Conservation (phyloP, 2,113 vertebrate genomes). For the Zapornia atra region DNA sequence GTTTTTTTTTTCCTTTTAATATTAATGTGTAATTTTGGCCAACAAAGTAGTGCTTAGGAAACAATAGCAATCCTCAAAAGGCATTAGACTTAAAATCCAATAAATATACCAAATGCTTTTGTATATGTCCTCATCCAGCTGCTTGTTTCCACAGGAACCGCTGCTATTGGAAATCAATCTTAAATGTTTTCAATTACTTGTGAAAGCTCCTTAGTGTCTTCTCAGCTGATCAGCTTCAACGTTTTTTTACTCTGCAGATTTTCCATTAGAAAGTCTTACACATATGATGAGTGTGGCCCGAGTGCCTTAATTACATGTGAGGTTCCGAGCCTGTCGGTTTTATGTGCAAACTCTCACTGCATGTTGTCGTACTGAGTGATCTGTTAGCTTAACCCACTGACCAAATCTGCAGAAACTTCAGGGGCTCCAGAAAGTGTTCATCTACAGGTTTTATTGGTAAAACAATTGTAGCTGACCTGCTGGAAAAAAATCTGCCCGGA, state of each 20-base stretch:
- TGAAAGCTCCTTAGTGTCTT: not conserved
- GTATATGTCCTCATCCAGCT: not conserved
- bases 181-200: not conserved
- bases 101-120: not conserved
- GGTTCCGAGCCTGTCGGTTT: fast-evolving
- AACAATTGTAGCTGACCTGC: fast-evolving
- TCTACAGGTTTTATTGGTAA: not conserved
- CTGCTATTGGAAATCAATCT: not conserved
- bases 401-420: not conserved
- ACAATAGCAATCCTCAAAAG: not conserved
- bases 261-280: not conserved
- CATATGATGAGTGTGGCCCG: not conserved
- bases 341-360: not conserved
- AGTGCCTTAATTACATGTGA: not conserved
- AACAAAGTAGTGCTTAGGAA: not conserved
- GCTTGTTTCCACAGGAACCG: not conserved
- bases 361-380: fast-evolving
- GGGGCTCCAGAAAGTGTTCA: not conserved
- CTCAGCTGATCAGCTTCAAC: not conserved
- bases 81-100: not conserved
- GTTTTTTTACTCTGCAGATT: not conserved
- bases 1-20: not conserved
- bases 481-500: not conserved
- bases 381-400: not conserved
- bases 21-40: not conserved